Percentiles rank a stretch among this genome's conserved stretches.
phyloP scores from a whole-genome alignment of 2,797 vertebrate species.

The Onychomys arenicola region DNA sequence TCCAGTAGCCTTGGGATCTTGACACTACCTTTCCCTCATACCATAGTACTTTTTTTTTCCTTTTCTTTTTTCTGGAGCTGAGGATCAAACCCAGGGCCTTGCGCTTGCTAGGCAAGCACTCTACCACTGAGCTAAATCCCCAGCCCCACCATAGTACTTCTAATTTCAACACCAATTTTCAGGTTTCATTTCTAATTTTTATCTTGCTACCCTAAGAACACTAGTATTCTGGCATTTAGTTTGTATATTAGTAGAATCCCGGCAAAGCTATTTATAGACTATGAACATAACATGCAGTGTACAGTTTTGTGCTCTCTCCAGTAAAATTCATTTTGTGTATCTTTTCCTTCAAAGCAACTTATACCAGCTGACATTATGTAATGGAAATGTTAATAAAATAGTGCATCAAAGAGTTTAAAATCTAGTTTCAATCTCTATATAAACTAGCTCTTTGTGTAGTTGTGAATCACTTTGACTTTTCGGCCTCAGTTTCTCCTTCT shows the following conservation, averaged over 20 bases:
- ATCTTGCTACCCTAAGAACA: slow-evolving; percentile 15
- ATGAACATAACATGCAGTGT: not conserved
- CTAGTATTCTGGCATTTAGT: not conserved
- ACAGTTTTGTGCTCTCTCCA: slow-evolving; percentile 35
- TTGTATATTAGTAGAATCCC: slow-evolving; percentile 1
- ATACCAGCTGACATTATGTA: slow-evolving; percentile 52
- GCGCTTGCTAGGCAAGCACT: no score
- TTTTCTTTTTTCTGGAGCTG: no score
- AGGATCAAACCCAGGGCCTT: no score
- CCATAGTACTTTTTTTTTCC: no score
- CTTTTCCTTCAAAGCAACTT: slow-evolving; percentile 56
- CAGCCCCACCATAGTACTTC: no score
- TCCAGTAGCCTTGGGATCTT: not conserved
- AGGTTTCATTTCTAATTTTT: slow-evolving; percentile 29
- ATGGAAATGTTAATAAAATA: slow-evolving; percentile 41
- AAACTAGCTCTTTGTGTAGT: slow-evolving; percentile 8
- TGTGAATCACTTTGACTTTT: not conserved
- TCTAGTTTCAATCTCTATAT: slow-evolving; percentile 34
- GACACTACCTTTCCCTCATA: not conserved
- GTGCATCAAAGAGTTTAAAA: not conserved
- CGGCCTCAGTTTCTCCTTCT: slow-evolving; percentile 65
- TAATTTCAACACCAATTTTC: not conserved
- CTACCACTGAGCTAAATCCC: no score
- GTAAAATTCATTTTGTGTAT: slow-evolving; percentile 8
- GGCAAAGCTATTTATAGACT: slow-evolving; percentile 36